phyloP scores from a whole-genome alignment of 30 jellyfish, hydroid and myxozoan genomes.

The Turritopsis dohrnii region DNA sequence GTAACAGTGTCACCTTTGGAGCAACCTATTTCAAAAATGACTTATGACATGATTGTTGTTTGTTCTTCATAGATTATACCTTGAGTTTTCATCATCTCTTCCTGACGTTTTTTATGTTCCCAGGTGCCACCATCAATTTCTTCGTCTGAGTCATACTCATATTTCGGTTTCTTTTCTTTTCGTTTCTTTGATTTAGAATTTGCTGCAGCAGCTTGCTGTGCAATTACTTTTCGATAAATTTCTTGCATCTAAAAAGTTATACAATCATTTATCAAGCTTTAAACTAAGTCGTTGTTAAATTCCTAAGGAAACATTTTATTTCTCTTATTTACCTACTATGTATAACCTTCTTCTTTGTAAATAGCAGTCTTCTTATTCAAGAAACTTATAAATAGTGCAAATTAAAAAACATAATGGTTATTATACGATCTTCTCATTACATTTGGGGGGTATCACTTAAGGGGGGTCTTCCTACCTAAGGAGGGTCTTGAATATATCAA shows the following conservation, averaged over 20 bases:
- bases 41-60: neutral
- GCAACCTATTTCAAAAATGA: no score
- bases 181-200: conserved; percentile 10
- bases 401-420: no score
- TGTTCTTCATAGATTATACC: conserved; percentile 45
- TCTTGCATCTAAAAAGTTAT: conserved; percentile 85
- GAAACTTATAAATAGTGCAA: no score
- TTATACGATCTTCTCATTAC: neutral
- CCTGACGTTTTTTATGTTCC: conserved; percentile 85
- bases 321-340: no score
- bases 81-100: conserved; percentile 74
- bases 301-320: no score
- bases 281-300: no score
- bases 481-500: no score
- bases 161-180: conserved; percentile 52
- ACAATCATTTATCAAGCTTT: no score
- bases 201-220: conserved; percentile 70
- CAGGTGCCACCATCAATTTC: conserved; percentile 91
- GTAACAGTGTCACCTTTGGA: neutral
- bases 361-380: no score
- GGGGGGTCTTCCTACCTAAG: no score
- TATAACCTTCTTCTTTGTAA: no score
- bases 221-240: conserved; percentile 74
- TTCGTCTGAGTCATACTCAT: conserved; percentile 95
- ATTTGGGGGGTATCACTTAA: no score